These are phyloP conservation scores for Harpalus rubripes DNA, from an alignment of 2,888 invertebrate genomes.

Conservation along the genomic window DNA sequence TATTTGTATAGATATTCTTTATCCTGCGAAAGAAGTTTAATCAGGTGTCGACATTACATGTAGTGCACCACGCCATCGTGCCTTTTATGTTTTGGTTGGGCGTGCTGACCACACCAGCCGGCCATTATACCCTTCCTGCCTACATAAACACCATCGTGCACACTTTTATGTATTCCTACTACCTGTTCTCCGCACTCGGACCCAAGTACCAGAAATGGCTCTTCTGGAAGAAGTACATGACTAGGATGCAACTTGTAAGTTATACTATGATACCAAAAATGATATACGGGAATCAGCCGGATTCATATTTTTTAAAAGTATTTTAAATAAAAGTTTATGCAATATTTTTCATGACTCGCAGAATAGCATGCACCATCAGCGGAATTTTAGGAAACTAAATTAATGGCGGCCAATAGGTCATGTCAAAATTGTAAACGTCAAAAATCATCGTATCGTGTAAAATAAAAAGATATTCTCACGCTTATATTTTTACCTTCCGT, in stretches of 20 bases:
- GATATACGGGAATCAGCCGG: too few species aligned
- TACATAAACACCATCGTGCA: slow-evolving; percentile 91
- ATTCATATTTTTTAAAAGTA: too few species aligned
- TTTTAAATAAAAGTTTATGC: too few species aligned
- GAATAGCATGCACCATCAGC: too few species aligned
- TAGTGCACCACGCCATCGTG: not conserved
- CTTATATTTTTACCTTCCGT: too few species aligned
- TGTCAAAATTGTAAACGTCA: too few species aligned
- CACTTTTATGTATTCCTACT: slow-evolving; percentile 92
- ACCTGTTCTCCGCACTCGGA: slow-evolving; percentile 89
- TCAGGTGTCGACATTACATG: not conserved
- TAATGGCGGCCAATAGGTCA: too few species aligned
- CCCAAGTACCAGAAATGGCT: slow-evolving; percentile 89
- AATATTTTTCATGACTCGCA: too few species aligned
- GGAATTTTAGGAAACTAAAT: too few species aligned
- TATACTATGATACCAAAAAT: too few species aligned
- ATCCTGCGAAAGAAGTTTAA: slow-evolving; percentile 15
- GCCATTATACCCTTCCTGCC: slow-evolving; percentile 84
- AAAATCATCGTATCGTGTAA: too few species aligned
- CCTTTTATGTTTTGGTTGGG: not conserved
- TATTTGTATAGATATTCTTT: slow-evolving; percentile 15
- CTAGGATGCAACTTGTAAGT: not conserved
- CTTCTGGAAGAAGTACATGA: slow-evolving; percentile 84
- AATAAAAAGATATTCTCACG: too few species aligned
- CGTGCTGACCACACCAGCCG: not conserved